phyloP scores from a whole-genome alignment of 2,888 invertebrate genomes.

The Scaeva pyrastri region DNA sequence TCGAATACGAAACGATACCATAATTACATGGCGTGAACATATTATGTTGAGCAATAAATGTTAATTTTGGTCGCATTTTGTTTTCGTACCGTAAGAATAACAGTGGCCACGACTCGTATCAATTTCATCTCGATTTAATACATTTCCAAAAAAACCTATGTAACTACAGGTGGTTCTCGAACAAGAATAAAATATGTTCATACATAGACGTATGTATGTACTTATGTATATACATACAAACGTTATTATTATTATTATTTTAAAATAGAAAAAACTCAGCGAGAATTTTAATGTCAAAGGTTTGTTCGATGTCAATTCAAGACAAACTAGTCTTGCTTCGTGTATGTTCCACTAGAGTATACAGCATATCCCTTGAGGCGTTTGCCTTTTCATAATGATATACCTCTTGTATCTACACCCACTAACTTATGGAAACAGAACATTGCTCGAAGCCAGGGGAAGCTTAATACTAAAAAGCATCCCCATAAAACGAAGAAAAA shows the following conservation, averaged over 20 bases:
- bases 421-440: slow-evolving; percentile 22
- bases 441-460: not conserved
- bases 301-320: slow-evolving; percentile 40
- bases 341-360: slow-evolving; percentile 17
- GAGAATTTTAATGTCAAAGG: slow-evolving; percentile 43
- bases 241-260: slow-evolving; percentile 15
- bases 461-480: slow-evolving; percentile 7
- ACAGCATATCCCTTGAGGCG: slow-evolving; percentile 25
- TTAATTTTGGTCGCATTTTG: not conserved
- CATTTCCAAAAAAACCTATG: not conserved
- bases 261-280: slow-evolving; percentile 12
- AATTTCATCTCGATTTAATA: not conserved
- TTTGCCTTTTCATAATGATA: slow-evolving; percentile 35
- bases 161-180: slow-evolving; percentile 33
- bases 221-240: not conserved
- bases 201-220: too few relatives aligned
- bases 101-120: not conserved
- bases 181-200: not conserved
- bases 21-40: too few relatives aligned
- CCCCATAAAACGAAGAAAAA: slow-evolving; percentile 2
- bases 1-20: too few relatives aligned
- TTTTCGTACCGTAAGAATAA: not conserved
- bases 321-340: slow-evolving; percentile 18
- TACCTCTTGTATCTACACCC: slow-evolving; percentile 37
- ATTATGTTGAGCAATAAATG: not conserved